phyloP scores from a whole-genome alignment of 2,888 invertebrate genomes.

The Drosophila austrosaltans region DNA sequence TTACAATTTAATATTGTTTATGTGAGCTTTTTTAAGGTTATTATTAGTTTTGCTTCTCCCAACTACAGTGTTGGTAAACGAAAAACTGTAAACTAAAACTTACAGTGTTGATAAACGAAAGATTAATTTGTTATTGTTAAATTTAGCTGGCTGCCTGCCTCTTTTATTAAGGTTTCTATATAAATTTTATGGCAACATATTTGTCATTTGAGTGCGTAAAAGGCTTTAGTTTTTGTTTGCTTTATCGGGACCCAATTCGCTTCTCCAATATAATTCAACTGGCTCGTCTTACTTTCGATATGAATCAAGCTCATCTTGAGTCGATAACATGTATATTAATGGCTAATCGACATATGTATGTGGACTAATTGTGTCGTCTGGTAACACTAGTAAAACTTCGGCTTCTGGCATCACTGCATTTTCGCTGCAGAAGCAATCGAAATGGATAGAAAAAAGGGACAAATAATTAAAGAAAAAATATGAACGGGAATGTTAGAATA shows the following conservation, averaged over 20 bases:
- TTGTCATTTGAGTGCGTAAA: too few relatives aligned
- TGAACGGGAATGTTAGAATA: slow-evolving; percentile 51
- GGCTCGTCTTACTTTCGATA: too few relatives aligned
- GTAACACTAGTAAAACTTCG: neutral
- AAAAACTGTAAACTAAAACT: neutral
- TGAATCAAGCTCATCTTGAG: neutral
- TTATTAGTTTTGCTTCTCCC: neutral
- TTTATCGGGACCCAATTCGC: too few relatives aligned
- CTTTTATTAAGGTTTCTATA: too few relatives aligned
- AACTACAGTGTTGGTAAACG: too few relatives aligned
- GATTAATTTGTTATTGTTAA: too few relatives aligned
- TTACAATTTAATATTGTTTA: neutral
- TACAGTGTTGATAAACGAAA: neutral
- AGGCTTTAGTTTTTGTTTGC: too few relatives aligned
- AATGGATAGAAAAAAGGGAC: slow-evolving; percentile 49
- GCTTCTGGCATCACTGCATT: slow-evolving; percentile 33
- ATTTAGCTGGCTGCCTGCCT: too few relatives aligned
- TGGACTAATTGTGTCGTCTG: neutral
- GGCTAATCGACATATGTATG: neutral
- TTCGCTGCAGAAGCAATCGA: slow-evolving; percentile 53
- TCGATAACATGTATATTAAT: neutral
- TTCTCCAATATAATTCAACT: too few relatives aligned
- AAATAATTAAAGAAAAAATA: slow-evolving; percentile 69
- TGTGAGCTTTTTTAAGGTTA: neutral
- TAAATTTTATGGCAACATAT: too few relatives aligned